Percentiles rank a stretch among this genome's conserved stretches.
These are phyloP conservation scores for Zosterops japonicus DNA, from an alignment of 2,113 vertebrate genomes.

Conservation along the genomic window DNA sequence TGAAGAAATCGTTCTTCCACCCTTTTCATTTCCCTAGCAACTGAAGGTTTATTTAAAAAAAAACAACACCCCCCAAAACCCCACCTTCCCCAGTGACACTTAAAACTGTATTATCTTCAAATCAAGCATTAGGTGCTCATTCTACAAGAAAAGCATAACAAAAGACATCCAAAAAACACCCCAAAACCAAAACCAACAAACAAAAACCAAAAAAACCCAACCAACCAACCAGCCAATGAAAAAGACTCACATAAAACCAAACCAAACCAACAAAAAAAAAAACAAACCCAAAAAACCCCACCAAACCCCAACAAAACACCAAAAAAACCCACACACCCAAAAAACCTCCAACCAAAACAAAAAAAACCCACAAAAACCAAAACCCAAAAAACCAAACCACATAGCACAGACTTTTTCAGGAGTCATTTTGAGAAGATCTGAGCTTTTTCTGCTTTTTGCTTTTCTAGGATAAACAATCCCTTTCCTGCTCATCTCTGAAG, in stretches of 20 bases:
- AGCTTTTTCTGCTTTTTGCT: neutral
- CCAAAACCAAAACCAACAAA: neutral
- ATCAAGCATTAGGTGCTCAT: neutral
- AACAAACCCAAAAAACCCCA: too few relatives aligned
- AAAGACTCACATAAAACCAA: neutral
- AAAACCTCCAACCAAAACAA: neutral
- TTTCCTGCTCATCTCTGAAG: neutral
- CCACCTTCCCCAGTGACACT: neutral
- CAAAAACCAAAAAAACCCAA: neutral
- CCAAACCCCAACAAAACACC: neutral
- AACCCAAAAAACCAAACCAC: neutral
- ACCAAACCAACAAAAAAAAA: neutral
- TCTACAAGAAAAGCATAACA: neutral
- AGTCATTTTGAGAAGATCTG: neutral
- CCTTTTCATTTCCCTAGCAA: neutral
- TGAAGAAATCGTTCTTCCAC: neutral
- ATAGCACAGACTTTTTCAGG: neutral
- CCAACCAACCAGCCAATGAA: neutral
- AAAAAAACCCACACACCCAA: neutral
- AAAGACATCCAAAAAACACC: neutral
- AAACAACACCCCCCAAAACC: rapidly evolving
- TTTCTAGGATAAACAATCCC: neutral
- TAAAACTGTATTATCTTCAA: neutral
- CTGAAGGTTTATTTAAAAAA: neutral
- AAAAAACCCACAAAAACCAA: too few relatives aligned